phyloP scores from a whole-genome alignment of 2,888 invertebrate species.

The Tortricodes alternella region DNA sequence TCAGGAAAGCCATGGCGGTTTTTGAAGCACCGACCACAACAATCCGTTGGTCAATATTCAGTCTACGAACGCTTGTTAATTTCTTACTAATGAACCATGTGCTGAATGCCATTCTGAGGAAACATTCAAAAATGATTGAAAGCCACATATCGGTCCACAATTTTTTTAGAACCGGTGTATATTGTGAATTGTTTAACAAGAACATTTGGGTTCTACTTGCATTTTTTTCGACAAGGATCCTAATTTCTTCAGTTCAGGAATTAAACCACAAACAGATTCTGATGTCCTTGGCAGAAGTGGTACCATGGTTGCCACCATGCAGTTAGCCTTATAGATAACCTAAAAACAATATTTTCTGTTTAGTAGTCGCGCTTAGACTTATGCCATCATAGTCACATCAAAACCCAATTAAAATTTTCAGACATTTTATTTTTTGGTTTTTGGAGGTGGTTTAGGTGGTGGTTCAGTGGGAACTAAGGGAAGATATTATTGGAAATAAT shows the following conservation, averaged over 20 bases:
- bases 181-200: neutral
- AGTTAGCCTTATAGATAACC: slow-evolving; percentile 63
- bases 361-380: too few relatives aligned
- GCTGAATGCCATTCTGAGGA: slow-evolving; percentile 58
- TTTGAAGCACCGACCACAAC: slow-evolving; percentile 85
- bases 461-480: too few relatives aligned
- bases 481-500: too few relatives aligned
- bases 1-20: slow-evolving; percentile 83
- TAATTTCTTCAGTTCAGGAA: slow-evolving; percentile 49
- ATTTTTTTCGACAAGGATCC: slow-evolving; percentile 45
- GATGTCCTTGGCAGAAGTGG: slow-evolving; percentile 60
- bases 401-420: too few relatives aligned
- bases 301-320: slow-evolving; percentile 57
- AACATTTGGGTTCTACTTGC: slow-evolving; percentile 42
- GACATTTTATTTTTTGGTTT: too few relatives aligned
- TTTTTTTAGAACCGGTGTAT: too few relatives aligned
- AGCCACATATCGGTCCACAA: too few relatives aligned
- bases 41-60: slow-evolving; percentile 80
- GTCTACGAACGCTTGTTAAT: slow-evolving; percentile 68
- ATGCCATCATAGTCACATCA: too few relatives aligned
- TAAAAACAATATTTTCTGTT: slow-evolving; percentile 34
- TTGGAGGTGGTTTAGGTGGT: too few relatives aligned
- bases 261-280: slow-evolving; percentile 46
- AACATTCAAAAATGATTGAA: too few relatives aligned
- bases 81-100: slow-evolving; percentile 73